Evolutionary conservation across 92 coral and sea anemone genomes (phyloP).

Genomic region (Actinernus sp.): DNA sequence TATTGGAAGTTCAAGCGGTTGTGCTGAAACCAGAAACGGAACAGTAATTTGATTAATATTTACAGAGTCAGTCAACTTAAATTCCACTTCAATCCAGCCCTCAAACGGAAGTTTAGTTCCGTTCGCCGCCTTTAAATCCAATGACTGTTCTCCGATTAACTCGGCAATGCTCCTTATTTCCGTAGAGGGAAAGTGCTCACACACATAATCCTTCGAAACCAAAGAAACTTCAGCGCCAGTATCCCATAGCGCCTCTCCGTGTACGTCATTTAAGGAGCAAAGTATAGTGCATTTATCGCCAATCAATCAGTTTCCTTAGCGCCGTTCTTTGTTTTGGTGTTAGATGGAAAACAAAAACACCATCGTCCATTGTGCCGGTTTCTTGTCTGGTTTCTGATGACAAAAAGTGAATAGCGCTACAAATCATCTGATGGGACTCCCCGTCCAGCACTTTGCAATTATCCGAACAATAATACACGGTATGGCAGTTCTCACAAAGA

Average conservation of each 20-base stretch:
- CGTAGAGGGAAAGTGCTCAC: slow-evolving; percentile 36
- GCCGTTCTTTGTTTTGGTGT: slow-evolving; percentile 71
- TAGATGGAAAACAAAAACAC: slow-evolving; percentile 62
- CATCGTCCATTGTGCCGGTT: slow-evolving; percentile 20
- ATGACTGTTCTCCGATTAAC: slow-evolving; percentile 25
- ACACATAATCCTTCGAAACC: slow-evolving; percentile 49
- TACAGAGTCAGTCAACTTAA: slow-evolving; percentile 16
- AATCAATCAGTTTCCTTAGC: slow-evolving; percentile 58
- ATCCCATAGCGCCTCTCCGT: slow-evolving; percentile 59
- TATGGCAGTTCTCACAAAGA: slow-evolving; percentile 28
- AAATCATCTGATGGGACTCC: slow-evolving; percentile 30
- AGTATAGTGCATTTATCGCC: slow-evolving; percentile 64
- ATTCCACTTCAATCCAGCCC: slow-evolving; percentile 59
- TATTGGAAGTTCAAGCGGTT: slow-evolving; percentile 29
- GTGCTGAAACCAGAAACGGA: slow-evolving; percentile 26
- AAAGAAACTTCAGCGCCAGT: slow-evolving; percentile 74
- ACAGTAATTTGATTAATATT: background rate
- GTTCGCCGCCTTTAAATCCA: slow-evolving; percentile 48
- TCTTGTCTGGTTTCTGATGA: slow-evolving; percentile 10
- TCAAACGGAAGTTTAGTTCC: slow-evolving; percentile 47
- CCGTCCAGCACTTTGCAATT: slow-evolving; percentile 31
- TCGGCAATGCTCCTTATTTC: slow-evolving; percentile 31
- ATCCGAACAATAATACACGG: slow-evolving; percentile 37
- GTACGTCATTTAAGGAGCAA: slow-evolving; percentile 20
- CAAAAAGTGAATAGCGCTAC: slow-evolving; percentile 41